Evolutionary conservation across 1,140 invertebrate genomes (phyloP), one percentile per base, ranked within the genome.

Genomic region (Neomicropteryx cornuta): DNA sequence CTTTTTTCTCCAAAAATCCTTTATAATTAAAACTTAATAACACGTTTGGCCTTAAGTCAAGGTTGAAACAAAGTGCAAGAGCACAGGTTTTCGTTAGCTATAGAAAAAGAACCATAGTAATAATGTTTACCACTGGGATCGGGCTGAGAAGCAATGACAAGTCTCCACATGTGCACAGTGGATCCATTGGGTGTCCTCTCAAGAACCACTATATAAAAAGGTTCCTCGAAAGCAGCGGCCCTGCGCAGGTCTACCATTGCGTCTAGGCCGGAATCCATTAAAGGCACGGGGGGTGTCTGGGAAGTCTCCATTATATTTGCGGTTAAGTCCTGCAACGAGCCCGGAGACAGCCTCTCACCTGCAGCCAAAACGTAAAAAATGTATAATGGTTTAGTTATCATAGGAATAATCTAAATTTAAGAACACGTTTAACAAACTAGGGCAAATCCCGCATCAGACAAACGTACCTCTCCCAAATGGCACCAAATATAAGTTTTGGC

Each of bases 131-230:
- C 74, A 44, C 58, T 58, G 18, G 61, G 65, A 55, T 79, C 74
- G 18, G 77, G 73, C 42, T 87, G 82, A 6, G 89, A 95, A 0
- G 88, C 83, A 38, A 96, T 92, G 0, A 87, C 81, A 8, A 97
- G 71, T 51, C 86, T 76, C 93, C 93, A 97, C 87, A 95, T 96
- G 51, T 97, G 92, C 4, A 96, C 77, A 1, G 87, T 83, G n/a
- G 85, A 91, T 3, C 83, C 79, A 14, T 76, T 76, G 33, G 75
- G 68, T 0, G 83, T 87, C 51, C 89, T 81, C 59, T 96, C 91
- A 10, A 96, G 58, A 14, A 96, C 82, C 1, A 96, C 90, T 24
- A 97, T 85, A 53, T 90, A 97, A 65, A 97, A 97, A 2, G 90
- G 88, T 55, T 97, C 92, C 52, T 92, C 86, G 57, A 97, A 97